These are phyloP conservation scores for Andrena camellia DNA, from an alignment of 2,888 invertebrate species.

Conservation along the genomic window DNA sequence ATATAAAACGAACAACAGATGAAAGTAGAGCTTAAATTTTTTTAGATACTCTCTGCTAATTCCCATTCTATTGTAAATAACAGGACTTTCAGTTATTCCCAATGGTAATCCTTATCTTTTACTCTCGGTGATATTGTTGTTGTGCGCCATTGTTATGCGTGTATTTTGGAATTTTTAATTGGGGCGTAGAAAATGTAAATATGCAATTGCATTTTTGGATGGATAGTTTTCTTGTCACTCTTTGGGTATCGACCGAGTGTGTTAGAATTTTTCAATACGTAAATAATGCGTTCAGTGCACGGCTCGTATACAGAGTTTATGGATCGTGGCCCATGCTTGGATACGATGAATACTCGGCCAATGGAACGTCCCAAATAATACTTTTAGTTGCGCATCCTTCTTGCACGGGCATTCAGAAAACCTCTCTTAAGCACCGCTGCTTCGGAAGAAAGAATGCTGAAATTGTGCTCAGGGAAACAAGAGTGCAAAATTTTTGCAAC, in stretches of 20 bases:
- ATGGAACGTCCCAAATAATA: conserved; percentile 84
- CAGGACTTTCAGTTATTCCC: no score
- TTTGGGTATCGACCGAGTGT: background rate
- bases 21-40: conserved; percentile 31
- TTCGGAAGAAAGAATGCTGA: background rate
- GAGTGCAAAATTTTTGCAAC: background rate
- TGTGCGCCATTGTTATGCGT: no score
- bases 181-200: no score
- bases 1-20: conserved; percentile 26
- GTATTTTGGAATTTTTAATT: background rate
- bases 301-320: conserved; percentile 77
- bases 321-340: conserved; percentile 80
- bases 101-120: no score
- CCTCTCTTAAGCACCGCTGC: background rate
- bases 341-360: conserved; percentile 81
- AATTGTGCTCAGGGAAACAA: background rate
- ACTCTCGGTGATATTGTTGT: no score
- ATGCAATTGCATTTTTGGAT: no score
- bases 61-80: no score
- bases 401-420: conserved; percentile 42
- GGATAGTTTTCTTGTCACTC: no score
- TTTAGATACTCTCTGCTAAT: no score
- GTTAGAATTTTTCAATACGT: conserved; percentile 40
- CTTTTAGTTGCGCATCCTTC: conserved; percentile 79
- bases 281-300: conserved; percentile 67